A percentile compares a stretch with the other conserved stretches of the same genome.
Conservation (phyloP, 2,113 vertebrate genomes). For the Ginglymostoma cirratum region DNA sequence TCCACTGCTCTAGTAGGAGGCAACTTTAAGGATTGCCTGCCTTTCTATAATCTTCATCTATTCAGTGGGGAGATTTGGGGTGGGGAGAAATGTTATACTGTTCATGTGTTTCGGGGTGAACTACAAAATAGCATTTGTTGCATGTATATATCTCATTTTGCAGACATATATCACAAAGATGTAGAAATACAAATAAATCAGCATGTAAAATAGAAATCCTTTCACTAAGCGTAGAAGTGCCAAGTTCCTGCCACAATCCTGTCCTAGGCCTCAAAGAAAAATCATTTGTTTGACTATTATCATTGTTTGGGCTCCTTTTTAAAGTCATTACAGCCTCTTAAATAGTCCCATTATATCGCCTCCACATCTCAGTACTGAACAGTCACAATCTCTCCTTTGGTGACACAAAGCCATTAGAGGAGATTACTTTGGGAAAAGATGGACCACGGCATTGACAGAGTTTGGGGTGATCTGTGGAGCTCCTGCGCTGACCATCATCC, state of each 20-base stretch:
- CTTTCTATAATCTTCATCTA: neutral
- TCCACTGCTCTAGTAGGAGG: neutral
- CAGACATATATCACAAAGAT: neutral
- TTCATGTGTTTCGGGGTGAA: neutral
- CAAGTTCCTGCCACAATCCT: neutral
- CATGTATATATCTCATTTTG: too few relatives aligned
- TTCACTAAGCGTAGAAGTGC: neutral
- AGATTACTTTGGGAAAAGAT: neutral
- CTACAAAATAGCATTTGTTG: neutral
- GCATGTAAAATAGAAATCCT: neutral
- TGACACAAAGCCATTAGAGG: neutral
- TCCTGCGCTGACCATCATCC: too few relatives aligned
- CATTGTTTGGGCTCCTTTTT: neutral
- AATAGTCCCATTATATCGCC: neutral
- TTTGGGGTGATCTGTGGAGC: neutral
- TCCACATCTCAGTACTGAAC: neutral
- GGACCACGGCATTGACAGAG: neutral
- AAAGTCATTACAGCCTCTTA: neutral
- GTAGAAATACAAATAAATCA: neutral
- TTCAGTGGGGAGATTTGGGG: neutral
- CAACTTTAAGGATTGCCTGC: neutral
- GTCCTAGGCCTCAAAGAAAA: neutral
- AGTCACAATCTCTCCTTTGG: neutral
- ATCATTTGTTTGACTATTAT: neutral
- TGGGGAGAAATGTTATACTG: neutral